Evolutionary conservation across 2,888 invertebrate species (phyloP), one percentile per base, ranked within the genome.

Genomic region (Mesorhabditis spiculigera): DNA sequence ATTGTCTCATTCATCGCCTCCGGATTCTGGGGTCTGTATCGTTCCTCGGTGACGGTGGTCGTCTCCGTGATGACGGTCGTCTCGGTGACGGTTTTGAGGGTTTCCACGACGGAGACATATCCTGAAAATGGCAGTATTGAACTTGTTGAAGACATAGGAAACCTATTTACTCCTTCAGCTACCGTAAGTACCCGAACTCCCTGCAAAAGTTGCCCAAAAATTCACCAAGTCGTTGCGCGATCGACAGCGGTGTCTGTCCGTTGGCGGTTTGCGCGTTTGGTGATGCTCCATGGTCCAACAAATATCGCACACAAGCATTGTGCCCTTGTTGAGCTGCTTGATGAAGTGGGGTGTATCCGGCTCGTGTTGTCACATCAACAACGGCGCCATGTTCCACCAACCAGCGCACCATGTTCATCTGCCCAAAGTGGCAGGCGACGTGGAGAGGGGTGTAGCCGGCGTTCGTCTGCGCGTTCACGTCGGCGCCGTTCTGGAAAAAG

Each of bases 241-340:
- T 98, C 75, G 94, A 93, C 78, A 98, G 88, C 0, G 98, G 94
- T 0, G 97, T 98, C 90, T 98, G 97, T 16, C 96, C 97, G 86
- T 92, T 93, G 86, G 92, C 92, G 41, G 96, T 97, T 73, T 93
- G 91, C 67, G 93, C 93, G 87, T 99, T 95, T 16, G 98, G 95
- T 87, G 94, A 92, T 43, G 97, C 95, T 86, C 93, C 88, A 76
- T 94, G 91, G 86, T 97, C 95, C 72, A 98, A 89, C 10, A 98
- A 89, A 58, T 95, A 90, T 86, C 93, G 94, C 69, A 98, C 94
- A 81, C 97, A 95, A 78, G 93, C 92, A 69, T 95, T 93, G 87
- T 99, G 98, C 0, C 98, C 98, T 88, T 99, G 98, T 87, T 98
- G 98, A 8, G 98, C 95, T 5, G 97, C 97, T 88, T 97, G 97